Evolutionary conservation across 2,113 vertebrate species (phyloP).

Genomic region (Xyrauchen texanus): DNA sequence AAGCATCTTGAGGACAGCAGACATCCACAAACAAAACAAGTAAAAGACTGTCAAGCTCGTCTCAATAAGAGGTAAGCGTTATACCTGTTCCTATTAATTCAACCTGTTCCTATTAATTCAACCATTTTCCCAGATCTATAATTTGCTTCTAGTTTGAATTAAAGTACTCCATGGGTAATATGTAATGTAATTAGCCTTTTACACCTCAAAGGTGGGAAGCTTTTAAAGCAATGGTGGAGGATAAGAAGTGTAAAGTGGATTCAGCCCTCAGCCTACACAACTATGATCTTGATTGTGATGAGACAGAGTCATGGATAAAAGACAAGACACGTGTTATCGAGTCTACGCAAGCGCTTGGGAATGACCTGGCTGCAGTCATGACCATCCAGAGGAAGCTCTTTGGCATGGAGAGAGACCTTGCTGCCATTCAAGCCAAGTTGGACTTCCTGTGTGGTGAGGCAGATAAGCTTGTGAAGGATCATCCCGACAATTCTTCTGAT

Average conservation of each 20-base stretch:
- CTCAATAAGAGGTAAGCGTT: constrained; percentile 85
- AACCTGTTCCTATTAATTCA: too few species aligned
- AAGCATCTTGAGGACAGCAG: constrained; percentile 84
- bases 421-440: constrained; percentile 80
- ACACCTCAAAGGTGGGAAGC: constrained; percentile 81
- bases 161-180: neutral
- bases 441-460: constrained; percentile 79
- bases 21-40: constrained; percentile 86
- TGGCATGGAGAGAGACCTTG: constrained; percentile 89
- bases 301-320: constrained; percentile 87
- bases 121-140: neutral
- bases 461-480: constrained; percentile 73
- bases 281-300: constrained; percentile 89
- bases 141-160: neutral
- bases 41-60: constrained; percentile 81
- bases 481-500: constrained; percentile 78
- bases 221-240: constrained; percentile 83
- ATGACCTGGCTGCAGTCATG: constrained; percentile 86
- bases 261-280: constrained; percentile 87
- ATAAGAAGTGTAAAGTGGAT: constrained; percentile 79
- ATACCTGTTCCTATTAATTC: neutral
- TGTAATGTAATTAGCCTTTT: neutral
- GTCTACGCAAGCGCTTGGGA: constrained; percentile 86
- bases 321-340: constrained; percentile 86
- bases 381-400: constrained; percentile 92